Evolutionary conservation across 2,797 vertebrate genomes (phyloP), one percentile per base, ranked within the genome.

Genomic region (Lateolabrax maculatus): DNA sequence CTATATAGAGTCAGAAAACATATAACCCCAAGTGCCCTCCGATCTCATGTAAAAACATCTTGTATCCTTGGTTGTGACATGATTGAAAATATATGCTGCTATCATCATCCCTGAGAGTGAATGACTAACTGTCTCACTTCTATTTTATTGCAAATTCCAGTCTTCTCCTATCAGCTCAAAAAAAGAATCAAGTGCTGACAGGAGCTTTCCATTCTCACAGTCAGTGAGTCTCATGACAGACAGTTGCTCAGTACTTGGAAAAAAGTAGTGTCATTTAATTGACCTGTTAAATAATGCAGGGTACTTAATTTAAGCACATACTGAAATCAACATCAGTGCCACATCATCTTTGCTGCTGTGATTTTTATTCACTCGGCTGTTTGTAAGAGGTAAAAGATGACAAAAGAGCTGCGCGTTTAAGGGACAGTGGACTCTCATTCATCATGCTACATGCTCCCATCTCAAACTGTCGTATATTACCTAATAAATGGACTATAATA

Each of bases 181-280:
- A 89, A 90, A 79, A 85, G 80, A 83, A 43, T 34, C 55, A 39
- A 37, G 83, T 80, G 86, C 85, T 92, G 90, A 92, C 80, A n/a
- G 76, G 55, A 71, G 27, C 44, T 81, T 85, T 88, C 80, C 80
- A 18, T 48, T 13, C 53, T 71, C 73, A 46, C 27, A 34, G 56
- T 87, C 88, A 85, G n/a, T n/a, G n/a, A n/a, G n/a, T n/a, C n/a
- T n/a, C 77, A 82, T 84, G 87, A 86, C 37, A 49, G 75, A 48
- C 57, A 56, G 61, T 73, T 71, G 62, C 76, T 78, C 60, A 43
- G 44, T 15, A 25, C 68, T 27, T 13, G 81, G 83, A 71, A 75
- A 84, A 80, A 73, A 44, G 39, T 4, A 65, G 51, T 46, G 41
- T 70, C 56, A 60, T 46, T n/a, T n/a, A 46, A 27, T 52, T 63